phyloP scores from a whole-genome alignment of 2,888 invertebrate genomes.

The Lepas anatifera region DNA sequence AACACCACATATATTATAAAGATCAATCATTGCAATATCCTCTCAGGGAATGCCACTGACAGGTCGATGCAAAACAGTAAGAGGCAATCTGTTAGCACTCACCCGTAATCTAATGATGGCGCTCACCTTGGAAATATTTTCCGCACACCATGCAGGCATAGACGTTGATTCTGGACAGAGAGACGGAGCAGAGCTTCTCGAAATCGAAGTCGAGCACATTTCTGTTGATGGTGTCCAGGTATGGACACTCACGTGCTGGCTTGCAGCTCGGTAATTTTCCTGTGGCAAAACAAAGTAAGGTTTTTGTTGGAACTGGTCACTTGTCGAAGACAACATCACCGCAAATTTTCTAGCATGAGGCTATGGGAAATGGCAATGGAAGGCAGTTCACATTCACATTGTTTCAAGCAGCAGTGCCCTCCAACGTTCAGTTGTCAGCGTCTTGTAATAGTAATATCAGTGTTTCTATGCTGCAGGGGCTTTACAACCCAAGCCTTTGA shows the following conservation, averaged over 20 bases:
- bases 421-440: too few relatives aligned
- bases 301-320: background rate
- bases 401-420: too few relatives aligned
- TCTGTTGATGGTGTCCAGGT: conserved; percentile 94
- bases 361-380: background rate
- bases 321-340: background rate
- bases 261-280: background rate
- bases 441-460: too few relatives aligned
- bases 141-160: conserved; percentile 99
- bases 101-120: too few relatives aligned
- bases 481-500: too few relatives aligned
- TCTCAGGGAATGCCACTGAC: too few relatives aligned
- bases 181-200: conserved; percentile 96
- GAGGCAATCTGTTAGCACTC: too few relatives aligned
- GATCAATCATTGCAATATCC: too few relatives aligned
- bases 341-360: background rate
- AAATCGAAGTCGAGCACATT: conserved; percentile 98
- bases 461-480: too few relatives aligned
- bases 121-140: conserved; percentile 73
- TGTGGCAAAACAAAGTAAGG: background rate
- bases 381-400: background rate
- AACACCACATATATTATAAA: too few relatives aligned
- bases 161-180: conserved; percentile 94
- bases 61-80: too few relatives aligned
- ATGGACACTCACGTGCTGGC: conserved; percentile 54